These are phyloP conservation scores for Notoglanidium macrostoma DNA, from an alignment of 2,797 vertebrate genomes.

Conservation along the genomic window DNA sequence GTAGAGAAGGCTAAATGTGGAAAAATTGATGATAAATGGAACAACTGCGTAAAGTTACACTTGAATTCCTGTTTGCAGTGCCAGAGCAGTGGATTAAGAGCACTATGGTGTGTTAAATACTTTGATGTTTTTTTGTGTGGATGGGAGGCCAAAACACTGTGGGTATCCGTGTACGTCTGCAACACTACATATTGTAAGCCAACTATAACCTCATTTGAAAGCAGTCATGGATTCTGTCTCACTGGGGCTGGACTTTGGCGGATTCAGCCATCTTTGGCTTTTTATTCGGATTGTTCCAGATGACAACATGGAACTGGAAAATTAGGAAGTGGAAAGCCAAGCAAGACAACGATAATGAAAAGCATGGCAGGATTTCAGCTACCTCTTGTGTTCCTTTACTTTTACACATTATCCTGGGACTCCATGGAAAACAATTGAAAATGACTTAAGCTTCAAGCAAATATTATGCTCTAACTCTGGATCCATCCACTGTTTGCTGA, in stretches of 20 bases:
- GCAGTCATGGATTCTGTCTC: neutral
- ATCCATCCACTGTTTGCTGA: neutral
- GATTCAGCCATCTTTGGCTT: neutral
- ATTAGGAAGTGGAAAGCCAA: neutral
- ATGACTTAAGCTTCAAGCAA: neutral
- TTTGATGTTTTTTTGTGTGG: too few relatives aligned
- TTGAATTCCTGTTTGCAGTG: neutral
- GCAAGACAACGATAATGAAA: neutral
- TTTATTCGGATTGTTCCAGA: neutral
- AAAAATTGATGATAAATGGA: neutral
- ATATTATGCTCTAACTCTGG: neutral
- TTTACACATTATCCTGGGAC: neutral
- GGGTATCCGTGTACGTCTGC: neutral
- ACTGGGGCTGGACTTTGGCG: neutral
- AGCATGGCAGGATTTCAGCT: neutral
- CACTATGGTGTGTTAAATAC: neutral
- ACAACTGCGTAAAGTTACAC: neutral
- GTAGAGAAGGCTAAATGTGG: neutral
- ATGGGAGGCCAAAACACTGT: neutral
- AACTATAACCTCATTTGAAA: neutral
- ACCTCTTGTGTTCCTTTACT: neutral
- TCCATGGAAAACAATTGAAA: neutral
- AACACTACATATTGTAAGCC: neutral
- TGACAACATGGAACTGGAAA: neutral
- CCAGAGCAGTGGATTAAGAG: neutral